These are phyloP conservation scores for Choristoneura fumiferana DNA, from an alignment of 1,140 invertebrate genomes.

Conservation along the genomic window DNA sequence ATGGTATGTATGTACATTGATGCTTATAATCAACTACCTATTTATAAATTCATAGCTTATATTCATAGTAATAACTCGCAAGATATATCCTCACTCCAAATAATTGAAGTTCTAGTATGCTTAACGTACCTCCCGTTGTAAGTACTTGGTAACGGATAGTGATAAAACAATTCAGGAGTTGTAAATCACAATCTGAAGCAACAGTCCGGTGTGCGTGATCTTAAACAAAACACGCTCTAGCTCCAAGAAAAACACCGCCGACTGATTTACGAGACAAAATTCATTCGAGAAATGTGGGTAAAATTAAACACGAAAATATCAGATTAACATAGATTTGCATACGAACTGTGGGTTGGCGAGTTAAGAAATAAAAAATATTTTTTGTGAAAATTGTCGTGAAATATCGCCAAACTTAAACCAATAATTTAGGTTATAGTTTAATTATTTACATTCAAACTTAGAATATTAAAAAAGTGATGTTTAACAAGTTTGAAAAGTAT, in stretches of 20 bases:
- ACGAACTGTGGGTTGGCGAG: not conserved
- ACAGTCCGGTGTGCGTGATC: constrained; percentile 69
- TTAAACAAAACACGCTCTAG: constrained; percentile 70
- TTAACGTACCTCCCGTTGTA: too few relatives aligned
- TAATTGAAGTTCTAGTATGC: too few relatives aligned
- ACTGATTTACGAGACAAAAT: constrained; percentile 76
- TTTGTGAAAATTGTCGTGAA: not conserved
- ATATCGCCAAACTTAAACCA: too few relatives aligned
- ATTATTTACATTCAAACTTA: too few relatives aligned
- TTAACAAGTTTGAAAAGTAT: too few relatives aligned
- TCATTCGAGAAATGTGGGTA: constrained; percentile 70
- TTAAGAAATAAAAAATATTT: not conserved
- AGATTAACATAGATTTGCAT: constrained; percentile 58
- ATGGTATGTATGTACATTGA: too few relatives aligned
- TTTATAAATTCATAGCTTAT: too few relatives aligned
- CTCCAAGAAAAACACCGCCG: constrained; percentile 74
- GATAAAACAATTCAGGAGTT: constrained; percentile 54
- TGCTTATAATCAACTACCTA: too few relatives aligned
- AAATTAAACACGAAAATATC: constrained; percentile 65
- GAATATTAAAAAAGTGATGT: too few relatives aligned
- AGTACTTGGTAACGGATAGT: not conserved
- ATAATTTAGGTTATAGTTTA: too few relatives aligned
- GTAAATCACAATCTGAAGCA: constrained; percentile 67
- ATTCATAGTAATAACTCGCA: too few relatives aligned
- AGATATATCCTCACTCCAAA: too few relatives aligned